phyloP scores from a whole-genome alignment of 2,888 invertebrate species.

The Catocala nupta region DNA sequence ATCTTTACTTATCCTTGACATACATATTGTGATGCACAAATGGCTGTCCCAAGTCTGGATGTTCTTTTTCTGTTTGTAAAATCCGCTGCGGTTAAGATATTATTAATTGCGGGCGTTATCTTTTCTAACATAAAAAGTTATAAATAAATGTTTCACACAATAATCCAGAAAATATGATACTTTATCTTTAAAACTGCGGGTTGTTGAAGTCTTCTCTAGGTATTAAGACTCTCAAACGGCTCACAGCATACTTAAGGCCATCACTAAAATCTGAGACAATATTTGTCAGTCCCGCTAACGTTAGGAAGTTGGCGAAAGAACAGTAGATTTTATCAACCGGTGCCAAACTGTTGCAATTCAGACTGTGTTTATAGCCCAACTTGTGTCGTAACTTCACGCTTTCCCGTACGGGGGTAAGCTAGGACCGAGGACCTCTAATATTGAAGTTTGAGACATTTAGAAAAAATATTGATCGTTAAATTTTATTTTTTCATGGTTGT shows the following conservation, averaged over 20 bases:
- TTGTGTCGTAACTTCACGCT: slow-evolving; percentile 42
- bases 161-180: no score
- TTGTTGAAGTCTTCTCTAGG: no score
- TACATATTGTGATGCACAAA: no score
- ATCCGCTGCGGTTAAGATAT: no score
- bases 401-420: slow-evolving; percentile 31
- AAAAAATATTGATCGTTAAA: slow-evolving; percentile 17
- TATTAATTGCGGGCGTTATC: no score
- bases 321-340: slow-evolving; percentile 45
- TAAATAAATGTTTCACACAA: no score
- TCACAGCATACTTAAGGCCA: neutral
- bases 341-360: slow-evolving; percentile 51
- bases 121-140: no score
- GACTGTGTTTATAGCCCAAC: slow-evolving; percentile 46
- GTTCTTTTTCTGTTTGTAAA: no score
- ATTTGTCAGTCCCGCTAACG: slow-evolving; percentile 34
- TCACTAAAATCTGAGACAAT: slow-evolving; percentile 2
- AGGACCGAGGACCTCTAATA: slow-evolving; percentile 22
- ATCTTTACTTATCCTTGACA: no score
- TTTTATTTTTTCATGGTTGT: slow-evolving; percentile 3
- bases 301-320: slow-evolving; percentile 39
- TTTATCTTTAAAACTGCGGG: no score
- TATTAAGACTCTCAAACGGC: neutral
- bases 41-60: no score
- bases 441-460: slow-evolving; percentile 23